These are phyloP conservation scores for Druon quercuslanigerum DNA, from an alignment of 1,140 invertebrate species.

Conservation along the genomic window DNA sequence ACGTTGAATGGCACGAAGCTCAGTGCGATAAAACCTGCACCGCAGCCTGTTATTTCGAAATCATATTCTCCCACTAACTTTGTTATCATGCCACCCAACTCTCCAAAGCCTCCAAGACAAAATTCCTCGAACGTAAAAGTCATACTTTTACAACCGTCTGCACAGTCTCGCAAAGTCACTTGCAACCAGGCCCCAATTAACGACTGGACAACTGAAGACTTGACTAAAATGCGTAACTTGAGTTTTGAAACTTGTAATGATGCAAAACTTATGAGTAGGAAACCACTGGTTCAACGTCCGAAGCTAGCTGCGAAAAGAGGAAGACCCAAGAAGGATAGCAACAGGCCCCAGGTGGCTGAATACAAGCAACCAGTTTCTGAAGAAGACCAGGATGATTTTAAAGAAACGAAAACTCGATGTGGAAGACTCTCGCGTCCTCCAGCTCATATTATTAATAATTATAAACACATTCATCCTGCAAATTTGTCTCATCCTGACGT, in stretches of 20 bases:
- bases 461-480: constrained; percentile 80
- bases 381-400: constrained; percentile 76
- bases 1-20: background rate
- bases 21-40: background rate
- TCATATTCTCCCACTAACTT: background rate
- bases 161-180: too few relatives aligned
- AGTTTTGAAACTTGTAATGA: constrained; percentile 51
- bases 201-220: too few relatives aligned
- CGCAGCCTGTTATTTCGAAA: background rate
- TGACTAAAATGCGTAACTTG: too few relatives aligned
- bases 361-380: constrained; percentile 51
- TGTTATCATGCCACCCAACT: constrained; percentile 29
- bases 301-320: constrained; percentile 67
- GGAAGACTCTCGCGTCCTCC: constrained; percentile 81
- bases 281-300: background rate
- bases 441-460: constrained; percentile 82
- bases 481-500: constrained; percentile 79
- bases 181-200: too few relatives aligned
- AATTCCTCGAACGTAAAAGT: constrained; percentile 31
- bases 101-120: constrained; percentile 45
- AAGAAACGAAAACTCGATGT: constrained; percentile 79
- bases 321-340: constrained; percentile 66
- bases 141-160: too few relatives aligned
- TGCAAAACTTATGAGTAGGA: constrained; percentile 54
- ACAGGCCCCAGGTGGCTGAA: constrained; percentile 47